Evolutionary conservation across 1,140 invertebrate species (phyloP).

Genomic region (Myzus persicae): DNA sequence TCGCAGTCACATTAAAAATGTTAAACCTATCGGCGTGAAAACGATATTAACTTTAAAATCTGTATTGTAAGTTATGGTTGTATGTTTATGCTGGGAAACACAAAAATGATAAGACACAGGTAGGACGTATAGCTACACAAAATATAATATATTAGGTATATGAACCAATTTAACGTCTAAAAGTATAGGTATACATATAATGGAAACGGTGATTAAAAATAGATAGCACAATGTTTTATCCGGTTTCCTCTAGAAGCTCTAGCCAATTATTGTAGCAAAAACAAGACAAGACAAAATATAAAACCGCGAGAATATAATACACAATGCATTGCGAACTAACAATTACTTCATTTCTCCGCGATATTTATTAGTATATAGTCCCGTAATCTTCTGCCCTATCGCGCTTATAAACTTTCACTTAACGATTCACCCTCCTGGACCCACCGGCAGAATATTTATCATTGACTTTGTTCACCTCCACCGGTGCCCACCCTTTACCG

Average conservation of each 20-base stretch:
- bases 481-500: background rate
- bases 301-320: background rate
- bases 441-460: background rate
- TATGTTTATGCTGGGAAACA: background rate
- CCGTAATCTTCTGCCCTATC: background rate
- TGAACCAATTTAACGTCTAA: background rate
- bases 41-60: background rate
- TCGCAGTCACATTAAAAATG: background rate
- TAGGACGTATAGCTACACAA: background rate
- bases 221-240: background rate
- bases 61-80: background rate
- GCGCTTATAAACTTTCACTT: slow-evolving; percentile 7
- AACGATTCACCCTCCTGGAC: background rate
- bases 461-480: background rate
- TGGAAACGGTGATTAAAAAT: background rate
- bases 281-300: background rate
- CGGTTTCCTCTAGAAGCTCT: too few relatives aligned
- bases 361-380: background rate
- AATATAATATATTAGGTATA: background rate
- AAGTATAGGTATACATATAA: too few relatives aligned
- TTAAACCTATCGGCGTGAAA: background rate
- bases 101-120: background rate
- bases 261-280: background rate
- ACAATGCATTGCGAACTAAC: background rate
- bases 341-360: background rate